phyloP scores from a whole-genome alignment of 1,140 invertebrate genomes.

The Eulimnadia texana region DNA sequence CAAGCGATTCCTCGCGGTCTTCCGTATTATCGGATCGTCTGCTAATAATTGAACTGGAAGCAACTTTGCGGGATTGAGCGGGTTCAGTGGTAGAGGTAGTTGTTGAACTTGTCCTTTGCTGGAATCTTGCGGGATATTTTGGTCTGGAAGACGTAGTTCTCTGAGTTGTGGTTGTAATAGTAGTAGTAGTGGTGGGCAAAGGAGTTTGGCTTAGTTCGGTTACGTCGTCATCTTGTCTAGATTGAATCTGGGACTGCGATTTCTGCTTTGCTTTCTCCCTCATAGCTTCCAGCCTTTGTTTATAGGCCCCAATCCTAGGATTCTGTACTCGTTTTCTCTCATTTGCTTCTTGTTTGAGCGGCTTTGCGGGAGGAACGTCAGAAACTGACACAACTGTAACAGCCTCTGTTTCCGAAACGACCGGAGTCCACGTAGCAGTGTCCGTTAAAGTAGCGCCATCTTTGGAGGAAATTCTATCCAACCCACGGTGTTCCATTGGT shows the following conservation, averaged over 20 bases:
- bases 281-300: slow-evolving; percentile 7
- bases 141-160: no score
- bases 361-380: background rate
- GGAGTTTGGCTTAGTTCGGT: background rate
- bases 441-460: background rate
- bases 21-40: no score
- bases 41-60: no score
- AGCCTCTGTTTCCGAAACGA: background rate
- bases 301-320: background rate
- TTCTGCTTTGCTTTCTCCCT: background rate
- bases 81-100: no score
- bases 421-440: background rate
- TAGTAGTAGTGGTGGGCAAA: background rate
- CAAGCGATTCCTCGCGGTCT: no score
- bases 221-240: background rate
- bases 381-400: background rate
- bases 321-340: background rate
- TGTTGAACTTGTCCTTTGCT: no score
- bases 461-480: background rate
- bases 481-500: background rate
- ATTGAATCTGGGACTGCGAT: background rate
- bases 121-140: no score
- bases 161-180: background rate
- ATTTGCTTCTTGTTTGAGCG: background rate
- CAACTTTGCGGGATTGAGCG: no score